phyloP scores from a whole-genome alignment of 2,888 invertebrate genomes.

The Scaptomyza cyrtandrae region DNA sequence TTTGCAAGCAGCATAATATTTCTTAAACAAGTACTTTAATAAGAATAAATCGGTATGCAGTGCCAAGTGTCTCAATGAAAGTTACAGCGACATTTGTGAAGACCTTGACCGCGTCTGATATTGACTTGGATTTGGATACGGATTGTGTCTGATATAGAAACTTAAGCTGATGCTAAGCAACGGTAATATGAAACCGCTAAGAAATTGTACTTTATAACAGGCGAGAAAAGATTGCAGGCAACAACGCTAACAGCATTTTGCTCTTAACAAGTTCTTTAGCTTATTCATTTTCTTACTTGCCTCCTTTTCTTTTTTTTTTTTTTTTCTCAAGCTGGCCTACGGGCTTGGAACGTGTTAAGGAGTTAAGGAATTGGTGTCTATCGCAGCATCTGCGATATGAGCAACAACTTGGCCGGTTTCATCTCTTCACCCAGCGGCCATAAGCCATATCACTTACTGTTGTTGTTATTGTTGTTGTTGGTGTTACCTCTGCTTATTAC shows the following conservation, averaged over 20 bases:
- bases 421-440: constrained; percentile 59
- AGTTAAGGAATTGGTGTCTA: constrained; percentile 74
- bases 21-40: not conserved
- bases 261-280: constrained; percentile 67
- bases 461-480: constrained; percentile 3
- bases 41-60: constrained; percentile 10
- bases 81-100: constrained; percentile 50
- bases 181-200: constrained; percentile 76
- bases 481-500: constrained; percentile 48
- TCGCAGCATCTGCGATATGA: constrained; percentile 61
- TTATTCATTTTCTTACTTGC: constrained; percentile 6
- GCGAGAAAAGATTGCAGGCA: constrained; percentile 45
- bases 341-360: constrained; percentile 66
- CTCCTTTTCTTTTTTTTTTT: constrained; percentile 10
- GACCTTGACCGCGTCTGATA: constrained; percentile 72
- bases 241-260: constrained; percentile 71
- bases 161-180: constrained; percentile 34
- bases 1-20: constrained; percentile 29
- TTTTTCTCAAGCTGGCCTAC: constrained; percentile 30
- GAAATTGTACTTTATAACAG: constrained; percentile 53
- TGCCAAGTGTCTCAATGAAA: constrained; percentile 44
- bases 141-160: not conserved
- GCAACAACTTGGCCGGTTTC: constrained; percentile 63
- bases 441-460: constrained; percentile 60
- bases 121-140: constrained; percentile 5